phyloP scores from a whole-genome alignment of 2,797 vertebrate genomes.

The Cetoscarus ocellatus region DNA sequence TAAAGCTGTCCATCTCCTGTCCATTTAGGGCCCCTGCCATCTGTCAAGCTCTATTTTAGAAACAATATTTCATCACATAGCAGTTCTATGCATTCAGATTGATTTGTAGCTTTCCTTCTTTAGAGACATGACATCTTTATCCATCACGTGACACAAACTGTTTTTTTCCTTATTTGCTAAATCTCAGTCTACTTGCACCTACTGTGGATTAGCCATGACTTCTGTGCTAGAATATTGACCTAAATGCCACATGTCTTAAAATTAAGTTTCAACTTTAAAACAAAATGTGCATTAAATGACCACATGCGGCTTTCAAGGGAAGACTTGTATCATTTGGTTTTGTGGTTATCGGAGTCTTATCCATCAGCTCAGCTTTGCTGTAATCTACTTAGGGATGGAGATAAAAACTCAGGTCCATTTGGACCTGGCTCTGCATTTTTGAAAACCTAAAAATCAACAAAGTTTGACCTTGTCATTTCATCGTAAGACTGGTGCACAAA shows the following conservation, averaged over 20 bases:
- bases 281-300: slow-evolving; percentile 44
- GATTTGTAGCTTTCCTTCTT: slow-evolving; percentile 68
- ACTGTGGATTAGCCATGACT: slow-evolving; percentile 20
- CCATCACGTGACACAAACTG: slow-evolving; percentile 6
- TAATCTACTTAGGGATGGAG: slow-evolving; percentile 13
- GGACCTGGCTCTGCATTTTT: too few species aligned
- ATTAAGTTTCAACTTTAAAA: slow-evolving; percentile 41
- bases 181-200: slow-evolving; percentile 1
- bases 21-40: slow-evolving; percentile 34
- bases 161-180: background rate
- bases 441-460: too few species aligned
- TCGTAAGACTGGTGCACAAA: too few species aligned
- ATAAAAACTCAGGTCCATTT: too few species aligned
- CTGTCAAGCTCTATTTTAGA: slow-evolving; percentile 16
- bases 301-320: slow-evolving; percentile 33
- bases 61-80: slow-evolving; percentile 43
- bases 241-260: slow-evolving; percentile 54
- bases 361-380: slow-evolving; percentile 26
- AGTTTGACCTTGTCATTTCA: too few species aligned
- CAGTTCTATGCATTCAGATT: slow-evolving; percentile 69
- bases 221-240: slow-evolving; percentile 14
- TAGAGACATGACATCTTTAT: slow-evolving; percentile 36
- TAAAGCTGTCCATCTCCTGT: slow-evolving; percentile 24
- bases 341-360: slow-evolving; percentile 20
- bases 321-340: slow-evolving; percentile 32